Percentiles rank a stretch among this genome's conserved stretches.
Evolutionary conservation across 2,113 vertebrate species (phyloP).

Genomic region (Rafetus swinhoei): DNA sequence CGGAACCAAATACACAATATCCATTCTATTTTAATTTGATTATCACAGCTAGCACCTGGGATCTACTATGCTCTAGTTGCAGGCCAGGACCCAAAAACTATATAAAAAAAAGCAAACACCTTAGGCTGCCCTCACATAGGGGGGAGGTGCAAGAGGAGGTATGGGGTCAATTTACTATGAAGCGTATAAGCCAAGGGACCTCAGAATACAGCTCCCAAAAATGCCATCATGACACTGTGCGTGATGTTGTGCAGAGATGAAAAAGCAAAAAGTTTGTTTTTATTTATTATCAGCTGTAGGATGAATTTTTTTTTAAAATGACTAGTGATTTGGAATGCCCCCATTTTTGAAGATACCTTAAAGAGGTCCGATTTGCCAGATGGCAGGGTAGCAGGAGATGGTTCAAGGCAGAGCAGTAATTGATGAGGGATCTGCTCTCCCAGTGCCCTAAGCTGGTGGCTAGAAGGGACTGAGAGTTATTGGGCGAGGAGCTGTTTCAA

Average conservation of each 20-base stretch:
- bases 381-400: neutral
- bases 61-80: neutral
- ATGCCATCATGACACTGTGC: neutral
- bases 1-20: neutral
- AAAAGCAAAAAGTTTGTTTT: neutral
- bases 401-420: neutral
- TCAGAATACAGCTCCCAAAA: rapidly evolving
- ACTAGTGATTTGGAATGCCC: neutral
- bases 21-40: neutral
- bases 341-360: neutral
- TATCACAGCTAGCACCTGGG: neutral
- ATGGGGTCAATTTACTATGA: neutral
- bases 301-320: neutral
- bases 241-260: neutral
- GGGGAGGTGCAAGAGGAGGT: rapidly evolving
- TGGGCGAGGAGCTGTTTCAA: neutral
- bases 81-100: neutral
- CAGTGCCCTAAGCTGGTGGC: neutral
- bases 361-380: neutral
- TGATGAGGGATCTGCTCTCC: neutral
- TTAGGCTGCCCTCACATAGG: neutral
- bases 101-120: neutral
- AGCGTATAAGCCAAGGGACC: rapidly evolving
- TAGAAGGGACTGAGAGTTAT: neutral
- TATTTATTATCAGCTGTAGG: neutral